Base-by-base conservation (phyloP, 2,797 vertebrate genomes). In the Acanthis flammea region DNA sequence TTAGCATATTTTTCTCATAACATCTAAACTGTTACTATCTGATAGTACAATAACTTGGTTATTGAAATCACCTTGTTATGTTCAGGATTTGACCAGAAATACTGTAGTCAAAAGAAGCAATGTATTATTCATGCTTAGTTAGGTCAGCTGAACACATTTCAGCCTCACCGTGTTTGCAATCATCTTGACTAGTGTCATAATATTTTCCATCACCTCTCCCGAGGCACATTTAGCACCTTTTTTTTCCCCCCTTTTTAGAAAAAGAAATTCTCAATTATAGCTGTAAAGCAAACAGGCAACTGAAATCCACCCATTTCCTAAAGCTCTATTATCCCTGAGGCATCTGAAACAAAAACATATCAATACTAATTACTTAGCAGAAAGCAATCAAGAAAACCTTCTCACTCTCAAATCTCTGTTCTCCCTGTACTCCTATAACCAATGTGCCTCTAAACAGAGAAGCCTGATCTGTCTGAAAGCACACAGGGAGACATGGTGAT, bases 111-210 rank as follows among this genome's bases (percentile, higher is more conserved):
- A 94, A 94, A 70, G 91, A 95, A 87, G 77, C 4, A 14, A 94
- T 95, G 53, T 84, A 95, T 90, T 84, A 92, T 95, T 85, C 89
- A 92, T 93, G 74, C 44, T 87, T 91, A 90, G 67, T 94, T 95
- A 92, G 92, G 90, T 93, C 95, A 96, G 45, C 83, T 89, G 88
- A 93, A 92, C 88, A 87, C 92, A 86, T 95, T 95, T 96, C 93
- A 92, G 68, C 87, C 77, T 90, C 85, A 95, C 90, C 19, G 21
- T 95, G 90, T 97, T 96, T 94, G 93, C 88, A 97, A 95, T 97
- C 96, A 96, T 96, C 90, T 98, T 96, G 94, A 97, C 88, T 97
- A 83, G 80, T 97, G 96, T 97, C 97, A 98, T 97, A 98, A 97
- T 97, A 97, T 97, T 97, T 97, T 97, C 92, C 79, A 93, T 45